phyloP scores from a whole-genome alignment of 2,113 vertebrate genomes.

The Periophthalmodon schlosseri region DNA sequence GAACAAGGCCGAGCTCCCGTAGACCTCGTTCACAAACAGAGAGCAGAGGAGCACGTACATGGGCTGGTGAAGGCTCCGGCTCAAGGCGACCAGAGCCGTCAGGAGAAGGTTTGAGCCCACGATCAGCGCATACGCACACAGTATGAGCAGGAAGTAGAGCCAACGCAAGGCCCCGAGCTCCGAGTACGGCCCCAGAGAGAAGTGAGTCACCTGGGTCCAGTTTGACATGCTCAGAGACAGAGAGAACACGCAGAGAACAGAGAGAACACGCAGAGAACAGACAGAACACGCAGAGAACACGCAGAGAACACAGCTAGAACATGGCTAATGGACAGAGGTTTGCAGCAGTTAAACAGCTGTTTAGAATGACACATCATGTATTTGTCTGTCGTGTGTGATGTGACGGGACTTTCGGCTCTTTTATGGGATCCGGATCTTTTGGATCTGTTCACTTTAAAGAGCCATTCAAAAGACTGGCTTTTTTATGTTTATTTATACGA shows the following conservation, averaged over 20 bases:
- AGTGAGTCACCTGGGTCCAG: not conserved
- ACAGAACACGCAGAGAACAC: conserved; percentile 1
- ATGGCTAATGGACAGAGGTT: too few relatives aligned
- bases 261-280: conserved; percentile 5
- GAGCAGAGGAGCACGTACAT: conserved; percentile 65
- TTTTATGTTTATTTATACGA: too few relatives aligned
- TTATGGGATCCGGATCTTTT: too few relatives aligned
- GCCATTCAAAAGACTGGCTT: too few relatives aligned
- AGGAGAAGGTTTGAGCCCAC: conserved; percentile 21
- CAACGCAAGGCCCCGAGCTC: not conserved
- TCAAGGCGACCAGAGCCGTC: conserved; percentile 37
- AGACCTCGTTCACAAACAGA: conserved; percentile 60
- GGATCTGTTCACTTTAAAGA: too few relatives aligned
- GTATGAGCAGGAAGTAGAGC: not conserved
- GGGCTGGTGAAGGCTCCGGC: conserved; percentile 58
- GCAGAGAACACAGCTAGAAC: too few relatives aligned
- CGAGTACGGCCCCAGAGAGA: conserved; percentile 16
- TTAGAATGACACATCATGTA: too few relatives aligned
- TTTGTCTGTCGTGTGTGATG: too few relatives aligned
- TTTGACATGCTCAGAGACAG: not conserved
- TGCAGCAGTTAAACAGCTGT: too few relatives aligned
- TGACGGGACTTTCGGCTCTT: too few relatives aligned
- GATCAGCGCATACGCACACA: not conserved
- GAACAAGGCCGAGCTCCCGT: conserved; percentile 34
- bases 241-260: not conserved